Conservation (phyloP, 1,140 invertebrate genomes). For the Aphaenogaster ashmeadi region DNA sequence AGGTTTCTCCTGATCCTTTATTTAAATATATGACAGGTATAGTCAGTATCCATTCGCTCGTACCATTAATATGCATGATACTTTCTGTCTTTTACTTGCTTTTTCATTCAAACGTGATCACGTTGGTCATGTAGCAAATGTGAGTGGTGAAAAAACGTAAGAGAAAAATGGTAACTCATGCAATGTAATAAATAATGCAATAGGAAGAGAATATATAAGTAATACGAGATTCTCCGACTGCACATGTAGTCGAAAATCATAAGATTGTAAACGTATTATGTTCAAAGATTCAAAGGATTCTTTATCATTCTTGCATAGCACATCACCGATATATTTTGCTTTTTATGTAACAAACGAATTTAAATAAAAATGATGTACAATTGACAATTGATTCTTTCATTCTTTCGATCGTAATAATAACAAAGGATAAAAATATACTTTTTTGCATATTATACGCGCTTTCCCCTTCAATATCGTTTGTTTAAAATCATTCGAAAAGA, state of each 20-base stretch:
- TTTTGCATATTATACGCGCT: no score
- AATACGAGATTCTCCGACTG: neutral
- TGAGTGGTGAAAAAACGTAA: no score
- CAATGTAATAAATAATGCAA: neutral
- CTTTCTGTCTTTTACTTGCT: no score
- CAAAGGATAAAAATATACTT: no score
- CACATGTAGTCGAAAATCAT: neutral
- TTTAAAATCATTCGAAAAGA: neutral
- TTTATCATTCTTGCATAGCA: constrained; percentile 35
- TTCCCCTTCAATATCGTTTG: neutral
- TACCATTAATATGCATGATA: no score
- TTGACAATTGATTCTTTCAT: neutral
- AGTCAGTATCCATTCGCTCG: neutral
- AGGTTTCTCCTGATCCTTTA: neutral
- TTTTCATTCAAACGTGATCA: no score
- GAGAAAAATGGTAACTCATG: neutral
- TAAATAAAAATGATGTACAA: constrained; percentile 33
- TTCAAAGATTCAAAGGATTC: neutral
- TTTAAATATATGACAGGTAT: neutral
- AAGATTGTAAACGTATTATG: constrained; percentile 3
- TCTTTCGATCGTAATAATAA: neutral
- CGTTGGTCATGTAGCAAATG: no score
- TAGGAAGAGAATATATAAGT: neutral
- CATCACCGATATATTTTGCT: neutral
- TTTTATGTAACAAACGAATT: constrained; percentile 33